These are phyloP conservation scores for Geotrypetes seraphini DNA, from an alignment of 2,797 vertebrate species.

Conservation along the genomic window DNA sequence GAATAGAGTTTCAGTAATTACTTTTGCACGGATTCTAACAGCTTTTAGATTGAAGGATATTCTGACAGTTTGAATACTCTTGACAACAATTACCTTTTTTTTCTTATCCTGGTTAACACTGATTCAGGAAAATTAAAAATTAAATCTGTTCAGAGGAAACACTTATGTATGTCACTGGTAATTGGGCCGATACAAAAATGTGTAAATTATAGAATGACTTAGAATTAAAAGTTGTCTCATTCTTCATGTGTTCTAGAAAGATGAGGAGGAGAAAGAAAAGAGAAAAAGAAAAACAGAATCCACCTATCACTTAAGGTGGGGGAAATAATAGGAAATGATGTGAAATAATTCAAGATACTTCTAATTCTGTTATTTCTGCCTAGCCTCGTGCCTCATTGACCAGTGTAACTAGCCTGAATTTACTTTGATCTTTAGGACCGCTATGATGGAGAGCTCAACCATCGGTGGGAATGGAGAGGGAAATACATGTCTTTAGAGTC, in stretches of 20 bases:
- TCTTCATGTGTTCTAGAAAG: slow-evolving; percentile 29
- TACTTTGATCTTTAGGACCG: too few species aligned
- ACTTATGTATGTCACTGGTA: slow-evolving; percentile 50
- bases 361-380: slow-evolving; percentile 25
- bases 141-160: slow-evolving; percentile 57
- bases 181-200: slow-evolving; percentile 46
- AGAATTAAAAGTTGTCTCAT: slow-evolving; percentile 38
- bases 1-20: slow-evolving; percentile 75
- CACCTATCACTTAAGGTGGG: too few species aligned
- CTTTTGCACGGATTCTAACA: slow-evolving; percentile 66
- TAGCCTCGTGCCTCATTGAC: too few species aligned
- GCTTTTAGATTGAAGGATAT: slow-evolving; percentile 68
- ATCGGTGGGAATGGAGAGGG: too few species aligned
- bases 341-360: slow-evolving; percentile 31
- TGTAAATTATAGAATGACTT: slow-evolving; percentile 50
- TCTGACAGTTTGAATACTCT: slow-evolving; percentile 72
- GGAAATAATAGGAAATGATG: slow-evolving; percentile 36
- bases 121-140: slow-evolving; percentile 66
- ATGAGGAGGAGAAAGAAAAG: slow-evolving; percentile 24
- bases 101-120: slow-evolving; percentile 54
- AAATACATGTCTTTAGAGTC: too few species aligned
- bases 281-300: too few species aligned
- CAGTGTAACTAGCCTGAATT: too few species aligned
- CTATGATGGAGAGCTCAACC: too few species aligned
- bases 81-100: slow-evolving; percentile 66